Base-by-base conservation (phyloP, 2,797 vertebrate species). In the Artibeus jamaicensis region DNA sequence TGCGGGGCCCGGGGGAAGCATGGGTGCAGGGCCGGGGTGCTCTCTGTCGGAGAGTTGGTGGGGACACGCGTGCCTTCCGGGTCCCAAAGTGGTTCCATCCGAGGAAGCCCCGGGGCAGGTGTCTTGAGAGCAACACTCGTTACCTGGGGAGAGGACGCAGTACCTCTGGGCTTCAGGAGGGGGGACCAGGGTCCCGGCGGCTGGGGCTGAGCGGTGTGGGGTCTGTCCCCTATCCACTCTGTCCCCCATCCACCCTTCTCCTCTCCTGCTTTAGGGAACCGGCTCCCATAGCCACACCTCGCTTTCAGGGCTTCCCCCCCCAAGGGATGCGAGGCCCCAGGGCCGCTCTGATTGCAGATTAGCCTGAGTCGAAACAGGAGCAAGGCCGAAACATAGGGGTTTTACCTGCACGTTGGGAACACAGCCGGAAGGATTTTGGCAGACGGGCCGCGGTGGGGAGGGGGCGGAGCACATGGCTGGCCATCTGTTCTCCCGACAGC, bases 401-500 rank as follows among this genome's bases (percentile, higher is more conserved):
- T 6, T 15, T 4, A 89, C 94, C 44, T 55, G 79, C 10, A 1
- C 39, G 18, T 24, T 48, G 0, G 0, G 2, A 32, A 3, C 0
- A 12, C 11, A 2, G 83, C 48, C 2, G 1, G 48, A 5, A 5
- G 68, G 68, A 34, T 10, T 21, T 22, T 1, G 34, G 53, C 24
- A 24, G 94, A 26, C 50, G 71, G 86, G 93, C 29, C 2, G 84
- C 89, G 71, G 81, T 4, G 24, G 24, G 14, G 24, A 39, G 89
- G 89, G 62, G 5, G 57, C 9, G 9, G 34, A 59, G 89, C 87
- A 34, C 62, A 10, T 19, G 46, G 89, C 77, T 0, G 39, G 55
- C 87, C 97, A 67, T 93, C 97, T 92, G 96, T 70, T 42, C 85
- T 87, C 68, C 76, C 15, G 1, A 24, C 65, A 42, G 92, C 79